A percentile compares a stretch with the other conserved stretches of the same genome.
These are phyloP conservation scores for Hemitrygon akajei DNA, from an alignment of 2,797 vertebrate species.

Conservation along the genomic window DNA sequence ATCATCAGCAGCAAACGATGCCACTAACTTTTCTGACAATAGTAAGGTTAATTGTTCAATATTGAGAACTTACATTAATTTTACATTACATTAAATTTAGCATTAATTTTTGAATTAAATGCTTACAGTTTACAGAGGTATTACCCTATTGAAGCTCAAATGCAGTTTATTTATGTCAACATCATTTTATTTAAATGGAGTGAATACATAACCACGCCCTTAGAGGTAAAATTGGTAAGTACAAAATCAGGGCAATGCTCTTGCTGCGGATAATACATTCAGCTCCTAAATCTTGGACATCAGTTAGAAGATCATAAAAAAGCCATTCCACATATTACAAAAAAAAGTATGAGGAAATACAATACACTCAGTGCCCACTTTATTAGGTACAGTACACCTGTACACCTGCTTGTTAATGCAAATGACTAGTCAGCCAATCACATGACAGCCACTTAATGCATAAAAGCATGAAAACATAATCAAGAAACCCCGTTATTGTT, in stretches of 20 bases:
- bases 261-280: background rate
- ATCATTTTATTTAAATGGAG: background rate
- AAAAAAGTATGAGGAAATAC: background rate
- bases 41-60: too few species aligned
- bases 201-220: background rate
- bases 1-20: background rate
- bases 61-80: too few species aligned
- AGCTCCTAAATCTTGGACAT: background rate
- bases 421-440: too few species aligned
- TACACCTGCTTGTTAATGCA: too few species aligned
- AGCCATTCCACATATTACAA: background rate
- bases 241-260: background rate
- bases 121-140: background rate
- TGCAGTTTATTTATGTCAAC: background rate
- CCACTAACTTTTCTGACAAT: too few species aligned
- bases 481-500: too few species aligned
- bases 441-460: too few species aligned
- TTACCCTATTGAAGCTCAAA: background rate
- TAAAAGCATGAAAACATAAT: too few species aligned
- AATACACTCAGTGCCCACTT: too few species aligned
- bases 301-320: background rate
- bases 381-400: too few species aligned
- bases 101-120: too few species aligned
- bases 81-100: too few species aligned
- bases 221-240: background rate